Evolutionary conservation across 2,888 invertebrate genomes (phyloP).

Genomic region (Callimorpha dominula): DNA sequence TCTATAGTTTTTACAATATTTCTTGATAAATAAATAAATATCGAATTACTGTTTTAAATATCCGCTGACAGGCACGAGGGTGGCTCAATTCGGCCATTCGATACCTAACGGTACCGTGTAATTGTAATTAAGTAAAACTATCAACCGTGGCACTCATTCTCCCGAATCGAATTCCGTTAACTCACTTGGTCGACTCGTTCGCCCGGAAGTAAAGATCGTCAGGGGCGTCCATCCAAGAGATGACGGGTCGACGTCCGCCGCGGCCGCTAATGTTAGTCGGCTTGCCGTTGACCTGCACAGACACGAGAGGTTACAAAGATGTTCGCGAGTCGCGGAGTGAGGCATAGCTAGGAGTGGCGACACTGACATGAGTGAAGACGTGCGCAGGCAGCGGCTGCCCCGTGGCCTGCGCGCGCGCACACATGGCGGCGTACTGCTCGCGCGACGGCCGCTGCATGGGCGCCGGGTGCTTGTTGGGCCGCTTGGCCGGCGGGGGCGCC

Average conservation of each 20-base stretch:
- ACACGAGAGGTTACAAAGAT: constrained; percentile 31
- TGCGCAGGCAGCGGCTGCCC: constrained; percentile 90
- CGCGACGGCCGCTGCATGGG: constrained; percentile 90
- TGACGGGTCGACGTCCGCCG: constrained; percentile 95
- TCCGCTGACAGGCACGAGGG: background rate
- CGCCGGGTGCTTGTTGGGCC: constrained; percentile 92
- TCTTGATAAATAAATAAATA: background rate
- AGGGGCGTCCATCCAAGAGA: constrained; percentile 99
- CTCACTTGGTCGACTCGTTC: constrained; percentile 96
- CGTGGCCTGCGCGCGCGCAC: constrained; percentile 89
- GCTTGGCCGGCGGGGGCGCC: constrained; percentile 91
- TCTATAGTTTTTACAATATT: background rate
- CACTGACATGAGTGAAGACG: constrained; percentile 88
- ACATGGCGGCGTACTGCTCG: constrained; percentile 91
- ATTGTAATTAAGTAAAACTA: no score
- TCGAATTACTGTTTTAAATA: background rate
- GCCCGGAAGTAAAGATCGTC: constrained; percentile 98
- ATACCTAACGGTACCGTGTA: no score
- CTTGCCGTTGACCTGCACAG: constrained; percentile 91
- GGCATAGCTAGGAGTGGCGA: background rate
- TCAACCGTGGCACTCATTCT: background rate
- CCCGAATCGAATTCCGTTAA: constrained; percentile 39
- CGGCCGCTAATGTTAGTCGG: constrained; percentile 93
- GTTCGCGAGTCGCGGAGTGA: constrained; percentile 12
- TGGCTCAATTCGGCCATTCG: background rate